Base-by-base conservation (phyloP, 2,888 invertebrate genomes). In the Brenthis ino region DNA sequence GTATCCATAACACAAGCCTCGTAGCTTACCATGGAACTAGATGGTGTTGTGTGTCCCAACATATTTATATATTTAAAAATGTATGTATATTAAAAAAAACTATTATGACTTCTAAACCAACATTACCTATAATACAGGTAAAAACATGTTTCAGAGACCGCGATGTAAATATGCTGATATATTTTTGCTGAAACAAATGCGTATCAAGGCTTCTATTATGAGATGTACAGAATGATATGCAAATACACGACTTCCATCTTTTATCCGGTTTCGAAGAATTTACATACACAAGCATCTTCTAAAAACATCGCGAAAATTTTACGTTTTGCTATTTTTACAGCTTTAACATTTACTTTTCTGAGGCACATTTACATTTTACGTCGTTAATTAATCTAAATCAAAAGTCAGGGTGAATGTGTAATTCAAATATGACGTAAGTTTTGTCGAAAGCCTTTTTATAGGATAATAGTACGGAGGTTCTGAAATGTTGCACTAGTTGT, bases 171-270 rank as follows among this genome's bases (percentile, higher is more conserved):
- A 53, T 73, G 28, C 14, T 43, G 14, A 47, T 24, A 72, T 69
- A 57, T 72, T 74, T 74, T 68, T 61, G 60, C 53, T 65, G 64
- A 55, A 65, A 72, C 70, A 70, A 70, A 70, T 63, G 70, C 50
- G 60, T 67, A 70, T 47, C 65, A 65, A 33, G 61, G 65, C 74
- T 67, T 43, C 69, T 71, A 70, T 72, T 65, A 67, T 71, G 67
- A 71, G 70, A 67, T 71, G 66, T 67, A 70, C 48, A 67, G 69
- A 71, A 69, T 69, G 71, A 73, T 74, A 72, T 74, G 71, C 70
- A 70, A 74, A 73, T 72, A 67, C 53, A 58, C 66, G 33, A 70
- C 71, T 64, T 63, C 58, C 65, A 66, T 57, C 57, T 67, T 70
- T 65, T 68, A 71, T 71, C 64, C 64, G 71, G 65, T 68, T 68